phyloP scores from a whole-genome alignment of 1,140 invertebrate species.

The Mizuhopecten yessoensis region DNA sequence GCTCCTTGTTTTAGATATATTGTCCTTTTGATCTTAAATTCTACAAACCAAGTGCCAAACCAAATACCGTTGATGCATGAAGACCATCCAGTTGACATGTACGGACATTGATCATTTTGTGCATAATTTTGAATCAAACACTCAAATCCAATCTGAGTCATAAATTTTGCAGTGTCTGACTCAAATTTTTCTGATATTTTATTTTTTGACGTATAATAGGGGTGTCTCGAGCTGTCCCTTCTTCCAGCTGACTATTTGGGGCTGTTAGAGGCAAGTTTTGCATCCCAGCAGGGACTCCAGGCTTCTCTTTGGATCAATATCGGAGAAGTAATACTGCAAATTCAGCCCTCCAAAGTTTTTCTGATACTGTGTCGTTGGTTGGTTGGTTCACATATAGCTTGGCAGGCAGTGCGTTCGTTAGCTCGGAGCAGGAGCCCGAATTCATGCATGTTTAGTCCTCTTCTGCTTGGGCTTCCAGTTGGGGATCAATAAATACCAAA shows the following conservation, averaged over 20 bases:
- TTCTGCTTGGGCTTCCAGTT: not conserved
- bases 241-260: not conserved
- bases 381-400: not conserved
- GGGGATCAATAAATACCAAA: conserved; percentile 19
- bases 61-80: too few species aligned
- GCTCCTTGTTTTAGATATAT: too few species aligned
- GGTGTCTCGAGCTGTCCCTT: not conserved
- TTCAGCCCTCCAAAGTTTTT: not conserved
- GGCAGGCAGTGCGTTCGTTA: not conserved
- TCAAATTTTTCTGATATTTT: not conserved
- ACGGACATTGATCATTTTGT: not conserved
- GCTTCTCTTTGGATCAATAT: not conserved
- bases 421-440: not conserved
- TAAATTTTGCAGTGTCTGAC: not conserved
- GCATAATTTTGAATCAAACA: not conserved
- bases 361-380: not conserved
- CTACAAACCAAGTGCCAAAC: too few species aligned
- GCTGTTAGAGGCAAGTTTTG: not conserved
- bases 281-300: not conserved
- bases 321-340: not conserved
- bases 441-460: conserved; percentile 14
- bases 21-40: too few species aligned
- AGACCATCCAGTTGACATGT: not conserved
- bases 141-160: not conserved
- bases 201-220: not conserved